A percentile compares a stretch with the other conserved stretches of the same genome.
phyloP scores from a whole-genome alignment of 2,113 vertebrate species.

The Brachyhypopomus occidentalis region DNA sequence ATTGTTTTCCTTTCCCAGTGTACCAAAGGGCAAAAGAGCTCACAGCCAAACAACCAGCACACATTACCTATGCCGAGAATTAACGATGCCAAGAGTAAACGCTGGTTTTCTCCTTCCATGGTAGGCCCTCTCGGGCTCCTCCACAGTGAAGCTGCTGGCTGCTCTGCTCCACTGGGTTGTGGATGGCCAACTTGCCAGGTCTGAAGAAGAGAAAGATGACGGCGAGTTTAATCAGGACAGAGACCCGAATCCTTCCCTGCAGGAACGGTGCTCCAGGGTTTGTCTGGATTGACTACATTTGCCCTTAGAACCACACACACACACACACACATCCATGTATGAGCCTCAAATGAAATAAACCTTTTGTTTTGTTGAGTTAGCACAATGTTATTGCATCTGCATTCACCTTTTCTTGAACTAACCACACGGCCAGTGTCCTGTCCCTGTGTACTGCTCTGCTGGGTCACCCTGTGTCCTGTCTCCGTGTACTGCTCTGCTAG shows the following conservation, averaged over 20 bases:
- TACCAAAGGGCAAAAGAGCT: slow-evolving; percentile 33
- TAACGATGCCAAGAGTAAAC: background rate
- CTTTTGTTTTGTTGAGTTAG: slow-evolving; percentile 39
- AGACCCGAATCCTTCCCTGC: slow-evolving; percentile 60
- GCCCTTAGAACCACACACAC: background rate
- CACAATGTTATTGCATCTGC: background rate
- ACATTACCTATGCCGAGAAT: background rate
- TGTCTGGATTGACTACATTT: slow-evolving; percentile 41
- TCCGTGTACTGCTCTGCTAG: too few species aligned
- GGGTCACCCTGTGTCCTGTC: too few species aligned
- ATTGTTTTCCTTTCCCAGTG: slow-evolving; percentile 45
- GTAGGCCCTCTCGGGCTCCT: slow-evolving; percentile 68
- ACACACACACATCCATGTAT: slow-evolving; percentile 27
- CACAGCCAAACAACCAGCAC: slow-evolving; percentile 43
- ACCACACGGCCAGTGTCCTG: too few species aligned
- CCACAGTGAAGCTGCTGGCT: slow-evolving; percentile 75
- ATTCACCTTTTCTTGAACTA: background rate
- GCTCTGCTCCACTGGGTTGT: slow-evolving; percentile 86
- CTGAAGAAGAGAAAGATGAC: slow-evolving; percentile 58
- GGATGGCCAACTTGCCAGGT: slow-evolving; percentile 68
- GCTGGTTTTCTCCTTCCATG: background rate
- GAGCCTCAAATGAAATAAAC: slow-evolving; percentile 33
- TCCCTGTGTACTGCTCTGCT: too few species aligned
- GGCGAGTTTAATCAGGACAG: slow-evolving; percentile 48
- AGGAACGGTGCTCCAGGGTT: slow-evolving; percentile 85